Evolutionary conservation across 2,113 vertebrate genomes (phyloP).

Genomic region (Chelonoidis abingdonii): DNA sequence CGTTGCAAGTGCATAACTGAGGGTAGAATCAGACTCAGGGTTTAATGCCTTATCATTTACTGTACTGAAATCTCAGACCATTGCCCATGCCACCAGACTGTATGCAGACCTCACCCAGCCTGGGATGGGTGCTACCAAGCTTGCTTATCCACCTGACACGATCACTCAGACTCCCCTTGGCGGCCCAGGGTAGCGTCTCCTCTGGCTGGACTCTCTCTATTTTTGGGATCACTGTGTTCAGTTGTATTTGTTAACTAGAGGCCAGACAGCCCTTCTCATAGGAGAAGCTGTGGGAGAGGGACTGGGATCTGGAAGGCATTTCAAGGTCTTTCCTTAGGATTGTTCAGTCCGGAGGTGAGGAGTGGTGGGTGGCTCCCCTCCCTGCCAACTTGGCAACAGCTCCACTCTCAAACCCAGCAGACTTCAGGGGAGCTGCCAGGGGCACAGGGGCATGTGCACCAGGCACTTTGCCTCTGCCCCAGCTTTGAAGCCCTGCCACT

Average conservation of each 20-base stretch:
- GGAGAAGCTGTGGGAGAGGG: background rate
- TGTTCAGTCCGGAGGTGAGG: no score
- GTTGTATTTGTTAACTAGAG: background rate
- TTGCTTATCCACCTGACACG: background rate
- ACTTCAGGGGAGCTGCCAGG: no score
- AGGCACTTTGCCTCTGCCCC: no score
- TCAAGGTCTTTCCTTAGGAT: background rate
- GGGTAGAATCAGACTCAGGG: background rate
- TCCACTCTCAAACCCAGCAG: no score
- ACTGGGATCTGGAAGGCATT: constrained; percentile 7
- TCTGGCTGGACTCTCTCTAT: background rate
- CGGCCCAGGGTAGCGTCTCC: background rate
- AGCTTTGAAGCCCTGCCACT: no score
- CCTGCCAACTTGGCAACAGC: no score
- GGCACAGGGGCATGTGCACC: no score
- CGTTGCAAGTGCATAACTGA: background rate
- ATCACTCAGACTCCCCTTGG: background rate
- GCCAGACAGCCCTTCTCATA: background rate
- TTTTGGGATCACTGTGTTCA: background rate
- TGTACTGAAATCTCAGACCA: background rate
- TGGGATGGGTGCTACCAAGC: background rate
- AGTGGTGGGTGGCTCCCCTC: no score
- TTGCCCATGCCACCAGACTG: background rate
- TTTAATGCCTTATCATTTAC: background rate
- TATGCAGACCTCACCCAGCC: background rate